Base-by-base conservation (phyloP, 1,140 invertebrate genomes). In the Rhagoletis pomonella region DNA sequence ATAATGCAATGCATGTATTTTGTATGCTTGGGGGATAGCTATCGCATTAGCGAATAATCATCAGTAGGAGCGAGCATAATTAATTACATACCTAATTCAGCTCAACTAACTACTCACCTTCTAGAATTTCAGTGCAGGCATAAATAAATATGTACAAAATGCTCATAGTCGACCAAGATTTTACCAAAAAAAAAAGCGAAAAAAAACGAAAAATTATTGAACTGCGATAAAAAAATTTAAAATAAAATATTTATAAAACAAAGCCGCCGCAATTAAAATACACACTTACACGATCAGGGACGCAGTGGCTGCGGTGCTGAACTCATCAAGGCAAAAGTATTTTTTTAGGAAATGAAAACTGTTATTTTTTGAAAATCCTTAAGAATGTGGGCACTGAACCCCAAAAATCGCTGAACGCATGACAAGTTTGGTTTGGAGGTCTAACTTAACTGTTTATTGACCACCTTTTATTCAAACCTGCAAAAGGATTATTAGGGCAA, bases 321-420 rank as follows among this genome's bases (percentile, higher is more conserved):
- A 73, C 67, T 73, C 67, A 73, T n/a, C 67, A 73, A 73, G 67
- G 67, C 67, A 73, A 73, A n/a, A 17, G 67, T 42, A 73, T 29
- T 29, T 29, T 29, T 29, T 29, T 29, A 29, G 29, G 29, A 29
- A 29, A 0, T n/a, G n/a, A n/a, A n/a, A n/a, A n/a, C n/a, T n/a
- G n/a, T 29, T 29, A 29, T 29, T 29, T 29, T 29, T 29, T 29
- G 29, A 29, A 29, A 29, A 29, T 29, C 29, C 0, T 29, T 1
- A 29, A 29, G 1, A 29, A 29, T 29, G 29, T 29, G 29, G 0
- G 0, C 1, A 29, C 29, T 29, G 29, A 29, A 29, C 29, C 29
- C 29, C 29, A 29, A 29, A 29, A 29, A 29, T 29, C 29, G 29
- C 29, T 29, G 29, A 29, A 29, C 29, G 29, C 29, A 29, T 29